Evolutionary conservation across 2,797 vertebrate species (phyloP).

Genomic region (Tokudaia tokunoshimensis): DNA sequence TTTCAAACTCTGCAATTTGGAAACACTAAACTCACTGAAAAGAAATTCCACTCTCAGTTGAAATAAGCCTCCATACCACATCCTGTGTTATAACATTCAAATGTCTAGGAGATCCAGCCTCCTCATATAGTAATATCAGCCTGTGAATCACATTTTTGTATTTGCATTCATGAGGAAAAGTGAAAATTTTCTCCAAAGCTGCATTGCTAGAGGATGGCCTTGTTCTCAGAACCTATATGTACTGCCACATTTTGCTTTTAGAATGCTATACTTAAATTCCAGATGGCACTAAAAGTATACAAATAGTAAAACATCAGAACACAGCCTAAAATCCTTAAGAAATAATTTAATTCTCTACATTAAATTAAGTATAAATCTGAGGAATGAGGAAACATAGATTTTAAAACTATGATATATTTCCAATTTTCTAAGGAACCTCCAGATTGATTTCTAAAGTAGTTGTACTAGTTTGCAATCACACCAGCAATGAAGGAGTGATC

Average conservation of each 20-base stretch:
- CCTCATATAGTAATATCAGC: not conserved
- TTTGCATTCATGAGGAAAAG: not conserved
- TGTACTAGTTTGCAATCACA: too few relatives aligned
- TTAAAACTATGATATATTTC: not conserved
- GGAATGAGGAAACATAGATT: not conserved
- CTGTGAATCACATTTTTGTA: not conserved
- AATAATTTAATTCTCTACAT: not conserved
- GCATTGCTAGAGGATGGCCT: not conserved
- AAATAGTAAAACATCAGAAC: not conserved
- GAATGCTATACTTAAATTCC: not conserved
- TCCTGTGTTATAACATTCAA: too few relatives aligned
- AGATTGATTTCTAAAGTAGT: too few relatives aligned
- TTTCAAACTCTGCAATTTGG: not conserved
- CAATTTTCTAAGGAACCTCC: too few relatives aligned
- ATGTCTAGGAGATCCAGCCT: not conserved
- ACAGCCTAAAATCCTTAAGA: not conserved
- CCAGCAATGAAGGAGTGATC: too few relatives aligned
- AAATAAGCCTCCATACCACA: not conserved
- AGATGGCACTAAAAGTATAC: not conserved
- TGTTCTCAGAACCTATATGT: not conserved
- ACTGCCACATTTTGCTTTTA: not conserved
- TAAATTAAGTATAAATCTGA: not conserved
- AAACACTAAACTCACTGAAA: not conserved
- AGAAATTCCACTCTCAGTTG: not conserved
- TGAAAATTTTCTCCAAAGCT: not conserved